Conservation (phyloP, 2,797 vertebrate genomes). For the Chaenodraco wilsoni region DNA sequence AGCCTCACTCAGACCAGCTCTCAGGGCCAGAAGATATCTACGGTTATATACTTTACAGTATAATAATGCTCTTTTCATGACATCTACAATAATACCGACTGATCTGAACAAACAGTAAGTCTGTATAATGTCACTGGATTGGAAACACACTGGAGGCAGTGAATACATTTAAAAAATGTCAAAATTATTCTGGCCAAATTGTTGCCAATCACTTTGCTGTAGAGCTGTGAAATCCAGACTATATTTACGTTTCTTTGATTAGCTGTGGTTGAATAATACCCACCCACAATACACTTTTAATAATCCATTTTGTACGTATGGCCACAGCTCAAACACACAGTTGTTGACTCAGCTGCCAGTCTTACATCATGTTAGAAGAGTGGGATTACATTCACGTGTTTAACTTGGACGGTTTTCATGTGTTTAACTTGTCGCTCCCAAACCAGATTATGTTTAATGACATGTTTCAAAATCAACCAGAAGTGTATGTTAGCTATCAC, state of each 20-base stretch:
- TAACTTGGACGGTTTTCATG: slow-evolving; percentile 46
- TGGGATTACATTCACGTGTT: slow-evolving; percentile 44
- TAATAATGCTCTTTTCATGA: slow-evolving; percentile 24
- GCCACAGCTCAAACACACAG: slow-evolving; percentile 23
- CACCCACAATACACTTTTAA: slow-evolving; percentile 15
- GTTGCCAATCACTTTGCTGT: neutral
- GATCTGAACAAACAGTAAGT: slow-evolving; percentile 6
- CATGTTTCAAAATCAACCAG: slow-evolving; percentile 7
- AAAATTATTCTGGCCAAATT: neutral
- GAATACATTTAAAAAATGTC: neutral
- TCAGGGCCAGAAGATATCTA: slow-evolving; percentile 18
- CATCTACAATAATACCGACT: neutral
- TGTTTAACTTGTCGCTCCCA: slow-evolving; percentile 26
- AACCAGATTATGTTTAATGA: slow-evolving; percentile 30
- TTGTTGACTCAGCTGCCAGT: slow-evolving; percentile 58
- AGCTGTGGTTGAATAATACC: slow-evolving; percentile 32
- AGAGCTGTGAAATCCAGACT: neutral
- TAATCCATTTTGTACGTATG: slow-evolving; percentile 27
- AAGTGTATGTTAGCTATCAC: neutral
- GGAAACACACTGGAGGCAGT: slow-evolving; percentile 4
- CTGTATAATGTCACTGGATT: slow-evolving; percentile 10
- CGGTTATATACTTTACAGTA: slow-evolving; percentile 11
- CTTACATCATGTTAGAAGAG: slow-evolving; percentile 30
- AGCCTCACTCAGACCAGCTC: slow-evolving; percentile 44
- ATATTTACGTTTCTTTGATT: slow-evolving; percentile 31